Evolutionary conservation across 2,113 vertebrate genomes (phyloP).

Genomic region (Egretta garzetta): DNA sequence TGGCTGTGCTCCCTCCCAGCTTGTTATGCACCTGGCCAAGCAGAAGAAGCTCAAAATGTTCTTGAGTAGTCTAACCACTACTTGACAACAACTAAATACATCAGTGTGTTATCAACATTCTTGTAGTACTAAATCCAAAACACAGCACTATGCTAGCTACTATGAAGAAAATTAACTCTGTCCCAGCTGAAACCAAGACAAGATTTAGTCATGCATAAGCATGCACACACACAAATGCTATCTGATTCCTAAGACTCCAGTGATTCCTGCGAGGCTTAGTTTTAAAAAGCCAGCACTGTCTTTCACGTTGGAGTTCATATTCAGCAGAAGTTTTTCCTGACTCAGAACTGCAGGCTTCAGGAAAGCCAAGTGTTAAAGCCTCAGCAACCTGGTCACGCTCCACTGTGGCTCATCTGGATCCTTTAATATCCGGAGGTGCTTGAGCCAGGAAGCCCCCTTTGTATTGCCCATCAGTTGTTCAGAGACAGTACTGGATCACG

Average conservation of each 20-base stretch:
- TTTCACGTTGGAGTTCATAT: background rate
- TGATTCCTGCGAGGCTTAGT: background rate
- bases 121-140: no score
- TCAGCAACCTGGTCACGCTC: background rate
- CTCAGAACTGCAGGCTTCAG: background rate
- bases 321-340: background rate
- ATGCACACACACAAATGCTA: no score
- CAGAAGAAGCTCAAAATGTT: no score
- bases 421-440: background rate
- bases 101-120: no score
- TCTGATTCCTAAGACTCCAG: background rate
- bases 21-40: no score
- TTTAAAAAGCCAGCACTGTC: background rate
- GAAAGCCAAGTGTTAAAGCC: background rate
- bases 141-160: no score
- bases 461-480: background rate
- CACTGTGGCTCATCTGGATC: background rate
- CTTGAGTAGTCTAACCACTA: no score
- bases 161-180: no score
- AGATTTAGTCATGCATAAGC: background rate
- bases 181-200: no score
- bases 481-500: accelerated
- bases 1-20: no score
- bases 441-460: background rate
- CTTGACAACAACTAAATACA: no score